Percentiles rank a stretch among this genome's conserved stretches.
Evolutionary conservation across 1,140 invertebrate genomes (phyloP).

Genomic region (Drosophila paulistorum): DNA sequence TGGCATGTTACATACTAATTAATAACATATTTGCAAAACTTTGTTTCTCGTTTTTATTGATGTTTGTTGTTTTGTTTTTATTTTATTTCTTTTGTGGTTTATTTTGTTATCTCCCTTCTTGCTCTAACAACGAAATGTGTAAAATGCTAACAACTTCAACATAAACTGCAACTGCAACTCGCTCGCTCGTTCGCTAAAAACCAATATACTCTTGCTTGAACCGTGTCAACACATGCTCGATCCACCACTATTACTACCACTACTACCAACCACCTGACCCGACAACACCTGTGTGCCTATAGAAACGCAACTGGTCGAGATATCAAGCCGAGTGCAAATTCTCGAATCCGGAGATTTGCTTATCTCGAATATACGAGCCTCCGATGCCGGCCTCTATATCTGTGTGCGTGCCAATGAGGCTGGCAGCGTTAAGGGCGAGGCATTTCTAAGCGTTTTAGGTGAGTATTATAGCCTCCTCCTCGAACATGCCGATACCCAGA

Average conservation of each 20-base stretch:
- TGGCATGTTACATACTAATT: slow-evolving; percentile 16
- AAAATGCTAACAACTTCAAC: slow-evolving; percentile 40
- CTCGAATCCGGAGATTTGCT: slow-evolving; percentile 93
- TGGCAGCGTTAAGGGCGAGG: slow-evolving; percentile 92
- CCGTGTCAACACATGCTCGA: neutral
- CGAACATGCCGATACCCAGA: too few species aligned
- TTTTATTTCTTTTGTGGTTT: slow-evolving; percentile 24
- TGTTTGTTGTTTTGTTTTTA: slow-evolving; percentile 19
- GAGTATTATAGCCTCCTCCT: slow-evolving; percentile 63
- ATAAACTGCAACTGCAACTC: slow-evolving; percentile 9
- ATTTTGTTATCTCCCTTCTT: slow-evolving; percentile 4
- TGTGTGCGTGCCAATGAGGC: slow-evolving; percentile 95
- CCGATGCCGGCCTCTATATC: slow-evolving; percentile 94
- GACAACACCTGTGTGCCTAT: neutral
- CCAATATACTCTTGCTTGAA: slow-evolving; percentile 11
- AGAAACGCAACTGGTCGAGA: slow-evolving; percentile 82
- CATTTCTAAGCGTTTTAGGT: slow-evolving; percentile 92
- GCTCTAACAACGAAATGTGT: slow-evolving; percentile 1
- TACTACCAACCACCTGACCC: neutral
- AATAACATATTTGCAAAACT: slow-evolving; percentile 41
- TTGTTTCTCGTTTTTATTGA: slow-evolving; percentile 33
- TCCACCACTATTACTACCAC: slow-evolving; percentile 1
- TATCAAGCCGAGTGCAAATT: slow-evolving; percentile 90
- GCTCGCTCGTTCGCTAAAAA: slow-evolving; percentile 10
- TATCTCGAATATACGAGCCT: slow-evolving; percentile 91